Base-by-base conservation (phyloP, 2,113 vertebrate genomes). In the Podarcis raffonei region DNA sequence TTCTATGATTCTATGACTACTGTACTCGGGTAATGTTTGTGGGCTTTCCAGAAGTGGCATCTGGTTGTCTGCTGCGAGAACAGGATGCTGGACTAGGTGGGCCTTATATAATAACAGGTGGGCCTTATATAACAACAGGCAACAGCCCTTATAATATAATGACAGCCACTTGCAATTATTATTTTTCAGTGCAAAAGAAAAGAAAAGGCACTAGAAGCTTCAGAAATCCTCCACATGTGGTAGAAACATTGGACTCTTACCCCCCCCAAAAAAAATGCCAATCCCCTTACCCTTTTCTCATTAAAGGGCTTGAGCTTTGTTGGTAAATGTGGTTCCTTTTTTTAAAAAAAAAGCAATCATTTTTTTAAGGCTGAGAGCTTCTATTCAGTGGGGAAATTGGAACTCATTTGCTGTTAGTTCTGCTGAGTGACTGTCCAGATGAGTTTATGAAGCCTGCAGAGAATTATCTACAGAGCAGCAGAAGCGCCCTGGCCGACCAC, bases 401-500 rank as follows among this genome's bases (percentile, higher is more conserved):
- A 32, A 20, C 87, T 71, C 69, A 2, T 76, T 57, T 11, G 0
- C 4, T 20, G 20, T 71, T 37, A 42, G 20, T 68, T 59, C 74
- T 81, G 53, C 82, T 7, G 74, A 35, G 76, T 6, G 9, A 74
- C 78, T 4, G 27, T n/a, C 48, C 62, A 57, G 4, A 15, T 4
- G 35, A 15, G 77, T 66, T 23, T 35, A 1, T n/a, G 25, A 2
- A 32, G 59, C 16, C 16, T 9, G 0, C 48, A 6, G 71, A 75
- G 81, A 59, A 90, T 78, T 25, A 0, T 0, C 0, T 3, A 2
- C 48, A 0, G 66, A 69, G 27, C 1, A 3, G 1, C 12, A 62
- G 53, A n/a, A 48, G 65, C 42, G 39, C 37, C 2, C 7, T 12
- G 22, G 85, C 57, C 27, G 25, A 71, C 85, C n/a, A n/a, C 0